A percentile compares a stretch with the other conserved stretches of the same genome.
phyloP scores from a whole-genome alignment of 2,888 invertebrate species.

The Sphecodes monilicornis region DNA sequence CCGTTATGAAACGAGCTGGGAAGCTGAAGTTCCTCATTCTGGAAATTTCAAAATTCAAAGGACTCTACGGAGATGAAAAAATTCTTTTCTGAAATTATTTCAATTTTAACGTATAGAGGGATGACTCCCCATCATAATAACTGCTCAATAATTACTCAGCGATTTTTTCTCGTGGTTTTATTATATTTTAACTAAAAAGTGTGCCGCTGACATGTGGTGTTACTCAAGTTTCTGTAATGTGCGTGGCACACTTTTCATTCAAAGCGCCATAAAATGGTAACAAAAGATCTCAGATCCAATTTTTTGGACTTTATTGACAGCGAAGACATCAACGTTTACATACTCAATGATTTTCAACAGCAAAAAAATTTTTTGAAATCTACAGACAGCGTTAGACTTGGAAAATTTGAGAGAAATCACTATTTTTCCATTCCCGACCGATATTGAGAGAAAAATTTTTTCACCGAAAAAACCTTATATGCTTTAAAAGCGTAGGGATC shows the following conservation, averaged over 20 bases:
- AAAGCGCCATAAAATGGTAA: background rate
- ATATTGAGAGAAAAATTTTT: no score
- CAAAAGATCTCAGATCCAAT: background rate
- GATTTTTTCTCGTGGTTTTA: background rate
- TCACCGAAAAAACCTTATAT: no score
- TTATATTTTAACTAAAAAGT: background rate
- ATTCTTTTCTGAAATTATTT: background rate
- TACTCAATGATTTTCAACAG: no score
- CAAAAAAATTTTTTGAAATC: no score
- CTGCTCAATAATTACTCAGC: background rate
- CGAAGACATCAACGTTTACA: no score
- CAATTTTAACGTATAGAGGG: background rate
- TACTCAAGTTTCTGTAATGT: background rate
- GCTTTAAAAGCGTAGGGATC: no score
- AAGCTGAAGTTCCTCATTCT: background rate
- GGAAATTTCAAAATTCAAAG: background rate
- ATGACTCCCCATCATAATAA: background rate
- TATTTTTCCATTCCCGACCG: no score
- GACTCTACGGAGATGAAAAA: background rate
- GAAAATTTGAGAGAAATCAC: no score
- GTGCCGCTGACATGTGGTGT: no score
- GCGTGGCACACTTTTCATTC: background rate
- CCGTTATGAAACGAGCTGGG: background rate
- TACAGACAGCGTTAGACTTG: no score
- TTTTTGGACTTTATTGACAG: background rate